Percentiles rank a stretch among this genome's conserved stretches.
phyloP scores from a whole-genome alignment of 2,113 vertebrate species.

The Chascanopsetta lugubris region DNA sequence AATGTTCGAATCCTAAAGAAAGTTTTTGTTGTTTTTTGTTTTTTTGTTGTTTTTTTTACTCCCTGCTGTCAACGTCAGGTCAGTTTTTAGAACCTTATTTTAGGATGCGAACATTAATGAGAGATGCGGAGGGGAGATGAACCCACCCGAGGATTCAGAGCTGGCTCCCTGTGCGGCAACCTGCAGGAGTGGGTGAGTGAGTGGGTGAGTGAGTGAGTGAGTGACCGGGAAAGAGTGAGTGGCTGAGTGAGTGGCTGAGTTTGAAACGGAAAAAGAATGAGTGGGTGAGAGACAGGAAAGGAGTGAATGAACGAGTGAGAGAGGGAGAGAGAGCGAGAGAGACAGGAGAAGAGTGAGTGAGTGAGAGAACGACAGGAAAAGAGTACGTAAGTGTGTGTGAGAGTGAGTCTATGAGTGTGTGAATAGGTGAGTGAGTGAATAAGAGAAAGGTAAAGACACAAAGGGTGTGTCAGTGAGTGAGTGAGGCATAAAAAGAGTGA shows the following conservation, averaged over 20 bases:
- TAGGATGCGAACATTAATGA: constrained; percentile 29
- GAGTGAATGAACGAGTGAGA: background rate
- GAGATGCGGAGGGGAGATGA: constrained; percentile 22
- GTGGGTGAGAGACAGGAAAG: background rate
- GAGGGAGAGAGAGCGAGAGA: background rate
- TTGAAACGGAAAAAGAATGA: no score
- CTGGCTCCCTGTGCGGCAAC: background rate
- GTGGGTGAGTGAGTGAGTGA: background rate
- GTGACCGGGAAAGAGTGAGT: background rate
- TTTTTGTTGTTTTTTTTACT: constrained; percentile 4
- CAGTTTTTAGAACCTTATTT: constrained; percentile 29
- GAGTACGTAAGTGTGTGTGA: background rate
- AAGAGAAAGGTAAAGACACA: background rate
- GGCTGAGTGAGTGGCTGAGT: background rate
- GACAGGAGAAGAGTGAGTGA: no score
- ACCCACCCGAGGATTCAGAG: constrained; percentile 25
- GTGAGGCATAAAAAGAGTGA: background rate
- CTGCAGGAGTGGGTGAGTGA: background rate
- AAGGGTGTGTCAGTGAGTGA: background rate
- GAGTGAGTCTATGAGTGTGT: no score
- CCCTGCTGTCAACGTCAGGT: background rate
- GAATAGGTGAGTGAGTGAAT: background rate
- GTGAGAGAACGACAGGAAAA: background rate
- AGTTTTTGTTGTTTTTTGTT: constrained; percentile 2
- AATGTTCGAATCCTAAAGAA: constrained; percentile 25